A percentile compares a stretch with the other conserved stretches of the same genome.
Evolutionary conservation across 2,888 invertebrate species (phyloP).

Genomic region (Calliopum simillimum): DNA sequence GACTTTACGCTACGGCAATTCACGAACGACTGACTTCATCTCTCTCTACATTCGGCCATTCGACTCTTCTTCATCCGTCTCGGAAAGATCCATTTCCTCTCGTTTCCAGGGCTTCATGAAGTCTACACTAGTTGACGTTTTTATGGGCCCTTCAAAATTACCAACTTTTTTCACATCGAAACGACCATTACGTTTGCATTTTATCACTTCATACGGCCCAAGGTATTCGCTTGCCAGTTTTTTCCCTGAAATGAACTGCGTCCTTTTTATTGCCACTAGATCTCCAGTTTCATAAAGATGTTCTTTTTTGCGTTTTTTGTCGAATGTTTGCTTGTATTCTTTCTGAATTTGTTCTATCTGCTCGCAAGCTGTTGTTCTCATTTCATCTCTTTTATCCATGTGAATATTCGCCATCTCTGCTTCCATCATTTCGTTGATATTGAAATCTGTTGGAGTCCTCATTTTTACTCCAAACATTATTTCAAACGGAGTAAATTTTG

Average conservation of each 20-base stretch:
- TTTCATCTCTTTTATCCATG: background rate
- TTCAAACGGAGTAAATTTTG: constrained; percentile 12
- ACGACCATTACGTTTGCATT: background rate
- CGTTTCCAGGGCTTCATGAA: background rate
- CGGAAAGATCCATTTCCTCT: too few species aligned
- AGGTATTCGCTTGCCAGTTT: background rate
- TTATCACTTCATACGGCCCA: background rate
- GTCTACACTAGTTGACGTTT: background rate
- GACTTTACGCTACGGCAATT: too few species aligned
- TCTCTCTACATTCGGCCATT: too few species aligned
- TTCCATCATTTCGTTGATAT: background rate
- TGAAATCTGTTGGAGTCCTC: background rate
- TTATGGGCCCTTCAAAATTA: background rate
- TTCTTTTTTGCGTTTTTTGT: constrained; percentile 15
- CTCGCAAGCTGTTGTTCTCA: background rate
- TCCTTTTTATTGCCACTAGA: background rate
- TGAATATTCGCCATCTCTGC: background rate
- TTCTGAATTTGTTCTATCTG: background rate
- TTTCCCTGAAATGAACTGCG: background rate
- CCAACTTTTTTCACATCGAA: background rate
- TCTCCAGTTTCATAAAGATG: too few species aligned
- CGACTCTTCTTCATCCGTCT: too few species aligned
- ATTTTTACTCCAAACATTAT: constrained; percentile 6
- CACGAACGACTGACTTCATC: too few species aligned
- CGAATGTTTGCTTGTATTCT: background rate